Percentiles rank a stretch among this genome's conserved stretches.
These are phyloP conservation scores for Cydia fagiglandana DNA, from an alignment of 1,140 invertebrate genomes.

Conservation along the genomic window DNA sequence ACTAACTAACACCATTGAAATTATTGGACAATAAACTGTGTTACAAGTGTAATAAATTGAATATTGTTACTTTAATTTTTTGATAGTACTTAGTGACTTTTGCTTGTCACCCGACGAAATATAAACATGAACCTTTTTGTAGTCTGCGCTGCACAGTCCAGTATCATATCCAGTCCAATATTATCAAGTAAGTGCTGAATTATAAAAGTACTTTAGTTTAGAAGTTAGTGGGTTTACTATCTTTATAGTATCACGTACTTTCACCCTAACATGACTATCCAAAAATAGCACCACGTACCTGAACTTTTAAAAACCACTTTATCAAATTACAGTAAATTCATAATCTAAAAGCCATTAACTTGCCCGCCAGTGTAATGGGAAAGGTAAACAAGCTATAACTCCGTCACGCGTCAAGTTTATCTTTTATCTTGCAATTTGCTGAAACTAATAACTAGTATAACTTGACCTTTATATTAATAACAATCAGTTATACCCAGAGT, in stretches of 20 bases:
- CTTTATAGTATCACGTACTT: not conserved
- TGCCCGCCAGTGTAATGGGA: conserved; percentile 7
- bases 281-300: conserved; percentile 1
- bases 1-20: too few relatives aligned
- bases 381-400: conserved; percentile 32
- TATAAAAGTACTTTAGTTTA: too few relatives aligned
- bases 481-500: not conserved
- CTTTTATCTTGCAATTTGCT: not conserved
- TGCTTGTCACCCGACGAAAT: too few relatives aligned
- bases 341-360: conserved; percentile 19
- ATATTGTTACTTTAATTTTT: too few relatives aligned
- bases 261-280: not conserved
- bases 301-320: conserved; percentile 11
- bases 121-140: too few relatives aligned
- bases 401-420: conserved; percentile 16
- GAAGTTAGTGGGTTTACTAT: too few relatives aligned
- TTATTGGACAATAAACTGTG: too few relatives aligned
- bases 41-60: too few relatives aligned
- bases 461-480: not conserved
- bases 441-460: not conserved
- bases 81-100: too few relatives aligned
- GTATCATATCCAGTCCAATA: too few relatives aligned
- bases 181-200: too few relatives aligned
- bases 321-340: conserved; percentile 20
- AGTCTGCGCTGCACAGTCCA: too few relatives aligned